Conservation (phyloP, 2,113 vertebrate genomes). For the Aegypius monachus region DNA sequence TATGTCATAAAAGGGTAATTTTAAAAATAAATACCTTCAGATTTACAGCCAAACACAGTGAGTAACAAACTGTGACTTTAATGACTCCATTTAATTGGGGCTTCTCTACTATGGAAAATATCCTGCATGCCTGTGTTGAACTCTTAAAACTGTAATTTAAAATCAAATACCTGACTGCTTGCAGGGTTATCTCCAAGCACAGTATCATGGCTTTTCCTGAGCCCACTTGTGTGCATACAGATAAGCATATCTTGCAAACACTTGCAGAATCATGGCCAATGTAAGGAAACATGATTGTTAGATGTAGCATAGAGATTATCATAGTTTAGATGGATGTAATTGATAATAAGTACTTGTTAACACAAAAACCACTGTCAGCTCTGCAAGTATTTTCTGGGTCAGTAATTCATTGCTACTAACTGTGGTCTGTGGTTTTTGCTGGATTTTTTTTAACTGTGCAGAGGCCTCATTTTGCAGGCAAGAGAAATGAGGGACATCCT, state of each 20-base stretch:
- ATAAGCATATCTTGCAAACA: background rate
- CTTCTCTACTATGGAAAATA: background rate
- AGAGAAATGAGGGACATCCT: background rate
- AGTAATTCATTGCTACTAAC: background rate
- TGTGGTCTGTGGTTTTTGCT: background rate
- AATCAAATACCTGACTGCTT: background rate
- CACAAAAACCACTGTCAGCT: background rate
- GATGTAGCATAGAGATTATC: background rate
- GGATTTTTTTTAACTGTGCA: background rate
- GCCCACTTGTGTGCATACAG: background rate
- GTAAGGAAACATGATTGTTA: background rate
- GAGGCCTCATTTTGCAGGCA: background rate
- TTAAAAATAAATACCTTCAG: background rate
- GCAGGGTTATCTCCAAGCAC: background rate
- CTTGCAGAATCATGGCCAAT: background rate
- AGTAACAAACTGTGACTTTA: background rate
- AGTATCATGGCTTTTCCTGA: background rate
- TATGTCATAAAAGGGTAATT: background rate
- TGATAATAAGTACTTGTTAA: background rate
- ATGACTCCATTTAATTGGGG: accelerated
- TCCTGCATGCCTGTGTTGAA: background rate
- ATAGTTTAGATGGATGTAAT: background rate
- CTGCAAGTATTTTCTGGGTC: background rate
- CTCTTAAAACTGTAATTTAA: background rate
- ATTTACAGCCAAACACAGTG: background rate